Conservation (phyloP, 1,140 invertebrate genomes). For the Phortica variegata region DNA sequence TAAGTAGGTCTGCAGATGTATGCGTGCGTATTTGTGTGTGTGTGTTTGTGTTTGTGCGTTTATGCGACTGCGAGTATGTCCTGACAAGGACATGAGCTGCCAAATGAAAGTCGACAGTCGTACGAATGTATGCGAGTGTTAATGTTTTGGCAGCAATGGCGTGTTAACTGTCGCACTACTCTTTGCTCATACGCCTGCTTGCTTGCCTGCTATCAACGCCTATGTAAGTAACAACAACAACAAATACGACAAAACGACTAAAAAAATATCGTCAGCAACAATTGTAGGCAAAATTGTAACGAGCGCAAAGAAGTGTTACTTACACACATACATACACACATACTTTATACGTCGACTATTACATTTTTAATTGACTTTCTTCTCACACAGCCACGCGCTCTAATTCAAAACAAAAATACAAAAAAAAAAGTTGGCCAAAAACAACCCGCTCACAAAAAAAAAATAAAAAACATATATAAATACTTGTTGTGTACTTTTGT, state of each 20-base stretch:
- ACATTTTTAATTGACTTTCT: too few relatives aligned
- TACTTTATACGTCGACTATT: too few relatives aligned
- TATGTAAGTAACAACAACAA: constrained; percentile 32
- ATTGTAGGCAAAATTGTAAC: too few relatives aligned
- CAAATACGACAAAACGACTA: constrained; percentile 7
- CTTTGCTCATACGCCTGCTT: constrained; percentile 8
- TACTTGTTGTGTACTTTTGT: too few relatives aligned
- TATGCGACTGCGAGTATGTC: constrained; percentile 21
- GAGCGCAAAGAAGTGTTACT: too few relatives aligned
- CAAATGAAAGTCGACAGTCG: too few relatives aligned
- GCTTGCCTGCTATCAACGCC: constrained; percentile 35
- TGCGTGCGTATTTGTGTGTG: constrained; percentile 10
- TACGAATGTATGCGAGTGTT: constrained; percentile 25
- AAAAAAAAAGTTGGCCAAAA: too few relatives aligned
- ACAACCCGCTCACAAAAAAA: too few relatives aligned
- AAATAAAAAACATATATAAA: too few relatives aligned
- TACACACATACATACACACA: too few relatives aligned
- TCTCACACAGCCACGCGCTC: too few relatives aligned
- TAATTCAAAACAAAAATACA: too few relatives aligned
- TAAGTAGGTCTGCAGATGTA: constrained; percentile 33
- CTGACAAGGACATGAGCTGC: constrained; percentile 31
- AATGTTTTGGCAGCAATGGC: constrained; percentile 46
- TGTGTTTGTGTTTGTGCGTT: constrained; percentile 2
- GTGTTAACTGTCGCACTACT: constrained; percentile 35
- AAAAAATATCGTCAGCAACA: constrained; percentile 1